Percentiles rank a stretch among this genome's conserved stretches.
Conservation (phyloP, 2,797 vertebrate species). For the Pipistrellus kuhlii region DNA sequence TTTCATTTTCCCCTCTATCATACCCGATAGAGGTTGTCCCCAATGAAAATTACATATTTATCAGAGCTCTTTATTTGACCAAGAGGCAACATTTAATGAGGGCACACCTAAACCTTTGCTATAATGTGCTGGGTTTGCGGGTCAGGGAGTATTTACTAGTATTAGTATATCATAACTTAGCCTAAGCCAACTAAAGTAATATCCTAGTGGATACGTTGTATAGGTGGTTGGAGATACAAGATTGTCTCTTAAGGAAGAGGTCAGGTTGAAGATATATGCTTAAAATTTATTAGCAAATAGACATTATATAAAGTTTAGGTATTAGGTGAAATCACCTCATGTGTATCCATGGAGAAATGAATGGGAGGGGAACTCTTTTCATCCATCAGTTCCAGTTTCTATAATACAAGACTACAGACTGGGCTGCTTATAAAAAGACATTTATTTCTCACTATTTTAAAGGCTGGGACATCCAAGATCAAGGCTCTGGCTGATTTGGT, state of each 20-base stretch:
- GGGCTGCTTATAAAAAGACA: background rate
- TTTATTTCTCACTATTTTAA: background rate
- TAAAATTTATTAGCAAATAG: constrained; percentile 1
- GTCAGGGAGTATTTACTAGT: background rate
- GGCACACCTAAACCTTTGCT: background rate
- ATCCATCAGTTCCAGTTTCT: background rate
- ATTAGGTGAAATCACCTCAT: background rate
- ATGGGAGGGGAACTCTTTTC: background rate
- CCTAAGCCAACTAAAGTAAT: background rate
- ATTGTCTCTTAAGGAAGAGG: background rate
- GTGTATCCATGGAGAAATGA: background rate
- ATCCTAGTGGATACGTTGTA: background rate
- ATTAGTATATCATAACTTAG: background rate
- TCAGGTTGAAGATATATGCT: background rate
- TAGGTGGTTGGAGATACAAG: background rate
- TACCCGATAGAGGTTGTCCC: background rate
- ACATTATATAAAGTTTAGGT: background rate
- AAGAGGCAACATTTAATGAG: background rate
- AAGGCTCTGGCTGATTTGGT: background rate
- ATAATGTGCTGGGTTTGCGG: background rate
- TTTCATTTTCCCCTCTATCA: background rate
- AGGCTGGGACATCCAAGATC: background rate
- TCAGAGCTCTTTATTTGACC: background rate
- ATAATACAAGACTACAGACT: background rate
- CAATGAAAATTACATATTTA: background rate